phyloP scores from a whole-genome alignment of 2,888 invertebrate species.

The Marasmarcha lunaedactyla region DNA sequence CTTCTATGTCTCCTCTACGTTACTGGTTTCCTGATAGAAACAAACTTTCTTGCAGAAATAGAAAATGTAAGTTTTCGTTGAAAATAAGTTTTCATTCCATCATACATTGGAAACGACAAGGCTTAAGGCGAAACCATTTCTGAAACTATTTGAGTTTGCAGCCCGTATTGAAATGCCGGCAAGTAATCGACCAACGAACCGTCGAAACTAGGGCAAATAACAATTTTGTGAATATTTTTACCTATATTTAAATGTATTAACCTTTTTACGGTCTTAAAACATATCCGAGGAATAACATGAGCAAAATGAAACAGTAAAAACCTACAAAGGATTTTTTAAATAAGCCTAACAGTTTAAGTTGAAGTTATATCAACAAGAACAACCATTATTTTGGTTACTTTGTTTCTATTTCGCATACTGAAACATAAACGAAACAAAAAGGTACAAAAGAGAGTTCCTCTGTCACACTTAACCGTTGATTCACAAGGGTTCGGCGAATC shows the following conservation, averaged over 20 bases:
- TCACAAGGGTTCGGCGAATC: background rate
- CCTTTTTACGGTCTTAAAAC: no score
- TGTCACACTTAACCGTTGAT: background rate
- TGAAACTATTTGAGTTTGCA: constrained; percentile 29
- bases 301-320: no score
- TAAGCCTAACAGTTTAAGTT: no score
- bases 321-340: no score
- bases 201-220: constrained; percentile 57
- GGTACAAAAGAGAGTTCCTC: no score
- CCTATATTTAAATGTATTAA: no score
- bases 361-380: no score
- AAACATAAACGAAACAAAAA: no score
- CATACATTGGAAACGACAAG: constrained; percentile 33
- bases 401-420: no score
- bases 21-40: background rate
- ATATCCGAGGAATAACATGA: no score
- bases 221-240: constrained; percentile 36
- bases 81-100: constrained; percentile 38
- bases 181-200: constrained; percentile 60
- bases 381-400: no score
- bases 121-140: constrained; percentile 46
- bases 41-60: constrained; percentile 27
- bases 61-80: constrained; percentile 33
- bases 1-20: background rate
- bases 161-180: constrained; percentile 30